These are phyloP conservation scores for Brachionus koreanus DNA, from an alignment of 1,140 invertebrate species.

Conservation along the genomic window DNA sequence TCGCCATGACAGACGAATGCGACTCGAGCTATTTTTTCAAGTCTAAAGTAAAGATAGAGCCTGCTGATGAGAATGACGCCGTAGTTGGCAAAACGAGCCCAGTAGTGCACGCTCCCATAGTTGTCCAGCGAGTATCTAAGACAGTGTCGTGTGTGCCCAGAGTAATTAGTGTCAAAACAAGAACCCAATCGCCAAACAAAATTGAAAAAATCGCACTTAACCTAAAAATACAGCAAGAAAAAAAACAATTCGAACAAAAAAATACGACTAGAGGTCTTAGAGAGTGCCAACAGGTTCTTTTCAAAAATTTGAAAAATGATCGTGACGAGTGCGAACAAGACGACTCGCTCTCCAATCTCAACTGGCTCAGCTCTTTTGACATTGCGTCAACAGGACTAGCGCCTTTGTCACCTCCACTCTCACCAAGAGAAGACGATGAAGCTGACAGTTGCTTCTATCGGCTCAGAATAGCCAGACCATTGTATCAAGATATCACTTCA, in stretches of 20 bases:
- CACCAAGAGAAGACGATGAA: not conserved
- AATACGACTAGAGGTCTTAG: not conserved
- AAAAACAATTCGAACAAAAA: not conserved
- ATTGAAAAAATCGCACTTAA: constrained; percentile 8
- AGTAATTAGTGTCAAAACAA: not conserved
- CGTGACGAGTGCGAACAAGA: not conserved
- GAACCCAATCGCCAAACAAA: not conserved
- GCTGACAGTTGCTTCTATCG: not conserved
- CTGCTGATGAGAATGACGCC: constrained; percentile 7
- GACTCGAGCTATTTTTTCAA: constrained; percentile 20
- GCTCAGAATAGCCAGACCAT: not conserved
- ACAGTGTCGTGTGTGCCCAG: not conserved
- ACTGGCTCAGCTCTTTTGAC: constrained; percentile 13
- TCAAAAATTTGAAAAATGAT: not conserved
- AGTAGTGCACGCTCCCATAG: not conserved
- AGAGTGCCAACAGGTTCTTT: not conserved
- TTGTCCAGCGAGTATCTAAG: not conserved
- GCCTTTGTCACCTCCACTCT: not conserved
- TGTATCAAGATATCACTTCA: not conserved
- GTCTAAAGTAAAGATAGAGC: not conserved
- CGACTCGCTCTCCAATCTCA: not conserved
- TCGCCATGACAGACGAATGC: constrained; percentile 20
- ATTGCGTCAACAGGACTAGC: not conserved
- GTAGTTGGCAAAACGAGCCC: not conserved
- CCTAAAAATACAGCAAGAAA: not conserved